These are phyloP conservation scores for Drosophila eugracilis DNA, from an alignment of 1,140 invertebrate species.

Conservation along the genomic window DNA sequence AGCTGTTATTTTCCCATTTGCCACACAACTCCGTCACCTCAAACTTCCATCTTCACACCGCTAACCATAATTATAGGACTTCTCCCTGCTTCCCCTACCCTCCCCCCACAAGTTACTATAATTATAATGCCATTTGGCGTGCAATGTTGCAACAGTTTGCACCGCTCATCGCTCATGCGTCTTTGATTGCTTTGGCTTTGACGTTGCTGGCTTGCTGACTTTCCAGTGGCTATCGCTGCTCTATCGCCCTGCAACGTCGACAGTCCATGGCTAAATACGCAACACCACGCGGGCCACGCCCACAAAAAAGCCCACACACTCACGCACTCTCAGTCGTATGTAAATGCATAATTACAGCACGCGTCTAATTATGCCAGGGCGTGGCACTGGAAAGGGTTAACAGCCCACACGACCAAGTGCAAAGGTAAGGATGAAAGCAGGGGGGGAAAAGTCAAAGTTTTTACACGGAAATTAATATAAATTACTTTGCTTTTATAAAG, in stretches of 20 bases:
- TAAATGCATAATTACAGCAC: constrained; percentile 67
- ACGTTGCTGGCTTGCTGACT: constrained; percentile 10
- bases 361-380: constrained; percentile 71
- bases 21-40: constrained; percentile 28
- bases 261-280: constrained; percentile 53
- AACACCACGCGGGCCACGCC: constrained; percentile 55
- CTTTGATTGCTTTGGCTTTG: constrained; percentile 50
- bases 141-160: constrained; percentile 47
- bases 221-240: constrained; percentile 12
- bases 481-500: too few relatives aligned
- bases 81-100: neutral
- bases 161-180: constrained; percentile 47
- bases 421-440: constrained; percentile 21
- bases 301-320: constrained; percentile 46
- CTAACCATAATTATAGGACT: constrained; percentile 54
- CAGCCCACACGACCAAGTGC: constrained; percentile 13
- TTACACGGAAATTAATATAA: neutral
- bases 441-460: constrained; percentile 7
- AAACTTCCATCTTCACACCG: constrained; percentile 36
- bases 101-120: constrained; percentile 17
- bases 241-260: constrained; percentile 13
- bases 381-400: constrained; percentile 5
- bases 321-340: constrained; percentile 29
- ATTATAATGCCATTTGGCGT: constrained; percentile 65
- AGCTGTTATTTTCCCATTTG: constrained; percentile 47